Percentiles rank a stretch among this genome's conserved stretches.
Conservation (phyloP, 1,140 invertebrate genomes). For the Caenorhabditis tropicalis region DNA sequence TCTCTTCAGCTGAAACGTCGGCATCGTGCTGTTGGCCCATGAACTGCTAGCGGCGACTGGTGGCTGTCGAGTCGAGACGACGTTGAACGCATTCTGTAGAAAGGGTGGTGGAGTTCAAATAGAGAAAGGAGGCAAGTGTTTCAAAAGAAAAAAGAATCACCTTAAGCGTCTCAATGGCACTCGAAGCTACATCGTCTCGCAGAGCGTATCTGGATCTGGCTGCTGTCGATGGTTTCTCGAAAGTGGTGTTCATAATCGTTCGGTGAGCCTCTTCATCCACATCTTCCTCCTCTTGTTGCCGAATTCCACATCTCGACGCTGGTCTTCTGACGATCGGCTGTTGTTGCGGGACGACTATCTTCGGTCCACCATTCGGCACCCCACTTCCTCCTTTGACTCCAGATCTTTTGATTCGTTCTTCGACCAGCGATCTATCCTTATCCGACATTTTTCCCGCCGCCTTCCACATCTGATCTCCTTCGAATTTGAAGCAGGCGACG, state of each 20-base stretch:
- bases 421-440: conserved; percentile 89
- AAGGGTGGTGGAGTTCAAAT: neutral
- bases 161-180: neutral
- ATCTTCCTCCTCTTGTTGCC: neutral
- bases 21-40: neutral
- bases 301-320: neutral
- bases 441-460: conserved; percentile 90
- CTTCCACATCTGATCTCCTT: conserved; percentile 85
- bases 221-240: neutral
- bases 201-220: neutral
- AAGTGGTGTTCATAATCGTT: neutral
- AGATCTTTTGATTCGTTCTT: conserved; percentile 90
- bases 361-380: conserved; percentile 59
- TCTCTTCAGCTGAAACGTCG: conserved; percentile 31
- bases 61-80: neutral
- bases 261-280: neutral
- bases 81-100: too few species aligned
- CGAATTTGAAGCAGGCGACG: conserved; percentile 86
- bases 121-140: too few species aligned
- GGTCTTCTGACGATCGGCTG: neutral
- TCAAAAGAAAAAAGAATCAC: too few species aligned
- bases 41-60: too few species aligned
- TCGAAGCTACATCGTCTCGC: neutral
- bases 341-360: conserved; percentile 49
- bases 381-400: conserved; percentile 76